Conservation (phyloP, 2,113 vertebrate genomes). For the Austrofundulus limnaeus region DNA sequence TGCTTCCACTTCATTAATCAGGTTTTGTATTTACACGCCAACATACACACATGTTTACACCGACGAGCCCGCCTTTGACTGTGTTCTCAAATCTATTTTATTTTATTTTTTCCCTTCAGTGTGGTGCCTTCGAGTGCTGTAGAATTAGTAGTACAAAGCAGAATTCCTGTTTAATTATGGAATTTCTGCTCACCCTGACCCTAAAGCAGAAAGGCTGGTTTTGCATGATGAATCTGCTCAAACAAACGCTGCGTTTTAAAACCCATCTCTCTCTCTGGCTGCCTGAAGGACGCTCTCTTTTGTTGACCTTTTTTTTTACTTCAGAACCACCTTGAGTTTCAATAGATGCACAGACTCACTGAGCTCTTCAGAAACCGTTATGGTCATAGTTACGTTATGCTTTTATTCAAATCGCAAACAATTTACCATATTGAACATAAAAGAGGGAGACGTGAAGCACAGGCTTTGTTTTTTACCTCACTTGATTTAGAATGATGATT, state of each 20-base stretch:
- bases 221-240: not conserved
- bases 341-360: not conserved
- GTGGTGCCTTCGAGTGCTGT: not conserved
- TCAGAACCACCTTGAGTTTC: constrained; percentile 1
- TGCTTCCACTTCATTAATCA: not conserved
- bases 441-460: no score
- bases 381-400: not conserved
- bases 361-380: not conserved
- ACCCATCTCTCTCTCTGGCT: not conserved
- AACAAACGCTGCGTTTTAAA: constrained; percentile 7
- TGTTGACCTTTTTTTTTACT: not conserved
- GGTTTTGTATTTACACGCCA: not conserved
- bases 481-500: not conserved
- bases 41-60: not conserved
- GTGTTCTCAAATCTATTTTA: not conserved
- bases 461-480: not conserved
- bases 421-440: not conserved
- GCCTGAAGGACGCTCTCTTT: constrained; percentile 11
- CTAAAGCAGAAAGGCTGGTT: not conserved
- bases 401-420: not conserved
- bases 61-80: not conserved
- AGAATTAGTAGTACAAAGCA: not conserved
- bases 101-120: not conserved
- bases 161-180: not conserved
- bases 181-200: not conserved